Evolutionary conservation across 1,140 invertebrate species (phyloP), one percentile per base, ranked within the genome.

Genomic region (Papilio polyxenes): DNA sequence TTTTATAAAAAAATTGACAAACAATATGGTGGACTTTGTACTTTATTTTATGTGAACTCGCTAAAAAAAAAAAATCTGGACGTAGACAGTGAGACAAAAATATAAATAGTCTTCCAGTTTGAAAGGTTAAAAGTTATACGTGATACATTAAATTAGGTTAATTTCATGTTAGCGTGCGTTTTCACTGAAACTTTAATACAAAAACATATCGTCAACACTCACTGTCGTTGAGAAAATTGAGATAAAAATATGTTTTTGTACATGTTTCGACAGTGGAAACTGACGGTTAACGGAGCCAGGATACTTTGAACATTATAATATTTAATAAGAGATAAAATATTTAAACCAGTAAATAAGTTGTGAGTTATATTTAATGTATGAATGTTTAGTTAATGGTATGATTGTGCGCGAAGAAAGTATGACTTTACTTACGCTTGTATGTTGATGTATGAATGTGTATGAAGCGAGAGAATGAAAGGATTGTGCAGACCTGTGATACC

Each of bases 401-500:
- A 17, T 3, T 72, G 13, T 15, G 62, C 62, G 62, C 40, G 11
- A 37, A 4, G 62, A 65, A 65, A 23, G 62, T 65, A 65, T 65
- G 62, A 65, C 62, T 65, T 65, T 20, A 65, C 20, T 23, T 65
- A 9, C 62, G 62, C 8, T 23, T 65, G 62, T 65, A 65, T 65
- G 62, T 65, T 13, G 62, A 65, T 65, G 62, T 65, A 65, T 65
- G 62, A 10, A 65, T 65, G 23, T 65, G 62, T 65, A 65, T 65
- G 62, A 11, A 65, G 62, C 20, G 62, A 65, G 9, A 62, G 17
- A 13, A 11, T 23, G 23, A 23, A 23, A 20, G n/a, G 59, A 62
- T 65, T 5, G 20, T 65, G 23, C 10, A 31, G 20, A 65, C 9
- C 31, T 31, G 8, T 20, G 8, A 31, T 3, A 31, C 20, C 10